phyloP scores from a whole-genome alignment of 2,113 vertebrate species.

The Illadopsis cleaveri region DNA sequence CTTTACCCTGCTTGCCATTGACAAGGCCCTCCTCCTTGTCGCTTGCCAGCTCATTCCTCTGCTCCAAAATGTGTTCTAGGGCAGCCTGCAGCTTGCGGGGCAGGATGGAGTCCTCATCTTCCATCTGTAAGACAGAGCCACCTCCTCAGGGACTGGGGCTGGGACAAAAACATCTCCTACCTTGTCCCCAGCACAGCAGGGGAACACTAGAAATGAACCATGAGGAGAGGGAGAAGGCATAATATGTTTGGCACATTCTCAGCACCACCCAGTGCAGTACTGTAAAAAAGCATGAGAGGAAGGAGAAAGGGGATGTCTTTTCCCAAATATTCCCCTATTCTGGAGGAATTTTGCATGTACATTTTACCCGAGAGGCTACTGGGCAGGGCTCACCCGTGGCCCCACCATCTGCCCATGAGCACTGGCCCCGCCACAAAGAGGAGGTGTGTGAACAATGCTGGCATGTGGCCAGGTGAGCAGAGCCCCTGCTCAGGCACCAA shows the following conservation, averaged over 20 bases:
- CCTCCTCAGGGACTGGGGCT: neutral
- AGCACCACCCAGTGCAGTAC: neutral
- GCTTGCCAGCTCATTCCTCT: conserved; percentile 86
- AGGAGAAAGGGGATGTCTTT: neutral
- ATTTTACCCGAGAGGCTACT: fast-evolving
- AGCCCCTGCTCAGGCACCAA: neutral
- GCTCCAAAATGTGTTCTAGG: conserved; percentile 90
- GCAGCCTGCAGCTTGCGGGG: conserved; percentile 93
- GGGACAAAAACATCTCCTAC: neutral
- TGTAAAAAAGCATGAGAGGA: neutral
- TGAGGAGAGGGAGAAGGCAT: neutral
- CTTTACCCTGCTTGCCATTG: conserved; percentile 75
- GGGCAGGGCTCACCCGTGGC: fast-evolving
- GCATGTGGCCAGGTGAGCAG: neutral
- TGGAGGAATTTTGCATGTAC: neutral
- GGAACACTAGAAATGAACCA: neutral
- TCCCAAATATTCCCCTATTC: neutral
- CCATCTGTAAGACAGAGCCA: conserved; percentile 81
- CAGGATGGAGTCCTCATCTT: conserved; percentile 94
- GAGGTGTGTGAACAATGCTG: neutral
- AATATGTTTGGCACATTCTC: neutral
- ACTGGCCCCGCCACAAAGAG: fast-evolving
- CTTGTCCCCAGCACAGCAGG: neutral
- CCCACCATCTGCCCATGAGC: fast-evolving
- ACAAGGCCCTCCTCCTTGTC: conserved; percentile 80